Evolutionary conservation across 2,113 vertebrate species (phyloP).

Genomic region (Mesoclemmys tuberculata): DNA sequence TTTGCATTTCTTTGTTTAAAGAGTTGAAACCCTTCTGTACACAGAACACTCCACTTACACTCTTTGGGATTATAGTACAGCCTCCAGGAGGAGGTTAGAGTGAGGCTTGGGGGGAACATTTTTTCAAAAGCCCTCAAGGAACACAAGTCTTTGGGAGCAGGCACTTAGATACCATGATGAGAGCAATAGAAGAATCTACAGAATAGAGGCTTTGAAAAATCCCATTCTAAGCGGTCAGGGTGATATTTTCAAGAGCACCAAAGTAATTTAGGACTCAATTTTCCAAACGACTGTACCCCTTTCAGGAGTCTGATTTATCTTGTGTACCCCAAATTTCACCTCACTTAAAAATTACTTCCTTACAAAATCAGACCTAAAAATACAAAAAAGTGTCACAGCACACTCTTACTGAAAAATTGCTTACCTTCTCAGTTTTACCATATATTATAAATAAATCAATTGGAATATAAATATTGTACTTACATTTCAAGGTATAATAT

Average conservation of each 20-base stretch:
- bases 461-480: too few species aligned
- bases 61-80: not conserved
- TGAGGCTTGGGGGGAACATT: not conserved
- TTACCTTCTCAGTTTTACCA: too few species aligned
- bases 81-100: not conserved
- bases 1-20: not conserved
- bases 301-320: too few species aligned
- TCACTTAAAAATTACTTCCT: too few species aligned
- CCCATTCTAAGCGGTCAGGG: not conserved
- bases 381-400: too few species aligned
- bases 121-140: not conserved
- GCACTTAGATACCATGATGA: not conserved
- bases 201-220: not conserved
- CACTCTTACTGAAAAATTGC: too few species aligned
- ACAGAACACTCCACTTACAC: not conserved
- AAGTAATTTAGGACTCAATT: not conserved
- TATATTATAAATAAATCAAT: too few species aligned
- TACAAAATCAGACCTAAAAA: too few species aligned
- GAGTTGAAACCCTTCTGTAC: not conserved
- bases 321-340: too few species aligned
- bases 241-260: not conserved
- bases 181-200: not conserved
- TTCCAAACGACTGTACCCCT: too few species aligned
- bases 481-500: too few species aligned
- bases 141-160: not conserved